Evolutionary conservation across 2,113 vertebrate species (phyloP).

Genomic region (Erpornis zantholeuca): DNA sequence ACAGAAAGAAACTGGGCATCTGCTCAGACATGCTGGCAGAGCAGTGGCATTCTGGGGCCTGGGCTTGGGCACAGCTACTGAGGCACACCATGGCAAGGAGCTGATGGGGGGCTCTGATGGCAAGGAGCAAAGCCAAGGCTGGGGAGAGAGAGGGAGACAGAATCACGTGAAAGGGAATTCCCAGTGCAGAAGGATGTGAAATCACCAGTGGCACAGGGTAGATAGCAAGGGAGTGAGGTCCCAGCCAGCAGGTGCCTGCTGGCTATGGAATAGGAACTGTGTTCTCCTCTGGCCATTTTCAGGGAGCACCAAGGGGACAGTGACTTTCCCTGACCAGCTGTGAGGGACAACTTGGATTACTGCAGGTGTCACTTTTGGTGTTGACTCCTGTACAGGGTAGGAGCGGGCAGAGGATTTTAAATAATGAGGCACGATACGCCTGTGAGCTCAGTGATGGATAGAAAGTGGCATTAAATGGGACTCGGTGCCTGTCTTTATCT

Average conservation of each 20-base stretch:
- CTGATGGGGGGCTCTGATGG: background rate
- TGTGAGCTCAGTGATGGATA: background rate
- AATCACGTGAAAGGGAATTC: background rate
- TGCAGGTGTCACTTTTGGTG: background rate
- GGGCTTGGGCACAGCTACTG: background rate
- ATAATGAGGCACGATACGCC: background rate
- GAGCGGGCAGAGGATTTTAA: background rate
- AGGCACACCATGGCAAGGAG: background rate
- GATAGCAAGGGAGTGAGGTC: background rate
- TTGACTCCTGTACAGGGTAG: background rate
- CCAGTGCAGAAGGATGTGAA: background rate
- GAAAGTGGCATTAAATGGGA: constrained; percentile 15
- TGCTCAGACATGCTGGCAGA: background rate
- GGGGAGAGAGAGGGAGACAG: background rate
- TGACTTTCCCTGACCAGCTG: background rate
- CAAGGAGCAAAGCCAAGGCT: background rate
- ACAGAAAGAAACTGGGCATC: background rate
- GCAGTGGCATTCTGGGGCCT: background rate
- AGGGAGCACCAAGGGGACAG: background rate
- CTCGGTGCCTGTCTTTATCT: background rate
- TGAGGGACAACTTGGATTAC: background rate
- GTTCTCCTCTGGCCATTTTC: background rate
- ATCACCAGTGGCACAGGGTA: accelerated
- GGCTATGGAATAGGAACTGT: background rate
- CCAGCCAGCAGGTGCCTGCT: background rate